A percentile compares a stretch with the other conserved stretches of the same genome.
These are phyloP conservation scores for Creontiades dilutus DNA, from an alignment of 2,888 invertebrate species.

Conservation along the genomic window DNA sequence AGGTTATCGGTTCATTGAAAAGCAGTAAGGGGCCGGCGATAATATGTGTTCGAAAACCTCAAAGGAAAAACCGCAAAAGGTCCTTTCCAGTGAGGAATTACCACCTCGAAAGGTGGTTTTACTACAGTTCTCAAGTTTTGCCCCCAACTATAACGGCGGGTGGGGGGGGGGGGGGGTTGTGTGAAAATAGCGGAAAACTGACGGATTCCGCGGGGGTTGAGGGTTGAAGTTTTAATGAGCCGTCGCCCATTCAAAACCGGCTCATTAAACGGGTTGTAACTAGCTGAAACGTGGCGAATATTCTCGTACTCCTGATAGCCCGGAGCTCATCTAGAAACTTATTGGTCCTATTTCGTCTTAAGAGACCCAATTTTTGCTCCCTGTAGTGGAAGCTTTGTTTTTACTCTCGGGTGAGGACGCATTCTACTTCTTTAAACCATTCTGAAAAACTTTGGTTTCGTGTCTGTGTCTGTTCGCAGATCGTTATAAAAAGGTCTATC, in stretches of 20 bases:
- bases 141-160: too few relatives aligned
- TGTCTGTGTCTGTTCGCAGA: too few relatives aligned
- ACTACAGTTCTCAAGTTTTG: not conserved
- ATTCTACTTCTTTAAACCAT: too few relatives aligned
- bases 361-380: too few relatives aligned
- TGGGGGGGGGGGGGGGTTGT: not conserved
- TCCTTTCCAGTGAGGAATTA: not conserved
- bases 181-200: not conserved
- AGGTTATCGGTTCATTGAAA: constrained; percentile 18
- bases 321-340: too few relatives aligned
- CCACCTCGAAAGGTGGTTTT: not conserved
- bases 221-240: constrained; percentile 9
- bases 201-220: not conserved
- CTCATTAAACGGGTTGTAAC: not conserved
- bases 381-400: too few relatives aligned
- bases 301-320: too few relatives aligned
- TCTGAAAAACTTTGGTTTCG: too few relatives aligned
- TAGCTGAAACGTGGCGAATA: not conserved
- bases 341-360: too few relatives aligned
- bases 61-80: constrained; percentile 17
- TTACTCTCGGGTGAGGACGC: too few relatives aligned
- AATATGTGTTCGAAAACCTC: not conserved
- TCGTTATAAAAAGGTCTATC: too few relatives aligned
- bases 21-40: not conserved
- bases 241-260: not conserved